Percentiles rank a stretch among this genome's conserved stretches.
phyloP scores from a whole-genome alignment of 2,797 vertebrate genomes.

The Spondyliosoma cantharus region DNA sequence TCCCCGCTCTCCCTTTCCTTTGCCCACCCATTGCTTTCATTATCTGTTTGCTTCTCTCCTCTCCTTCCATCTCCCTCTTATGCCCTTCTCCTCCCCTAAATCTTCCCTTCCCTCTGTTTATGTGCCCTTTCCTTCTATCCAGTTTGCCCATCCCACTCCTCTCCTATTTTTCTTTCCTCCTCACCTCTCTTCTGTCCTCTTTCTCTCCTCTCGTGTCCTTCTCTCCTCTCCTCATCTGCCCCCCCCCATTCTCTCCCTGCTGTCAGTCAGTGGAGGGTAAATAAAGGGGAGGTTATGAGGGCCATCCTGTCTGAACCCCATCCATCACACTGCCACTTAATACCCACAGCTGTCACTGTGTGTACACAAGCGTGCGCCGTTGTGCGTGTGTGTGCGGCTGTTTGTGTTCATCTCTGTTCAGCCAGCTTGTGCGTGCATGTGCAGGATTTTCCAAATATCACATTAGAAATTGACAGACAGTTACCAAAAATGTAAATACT shows the following conservation, averaged over 20 bases:
- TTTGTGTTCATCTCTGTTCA: conserved; percentile 15
- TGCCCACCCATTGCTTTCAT: too few relatives aligned
- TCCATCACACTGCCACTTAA: conserved; percentile 83
- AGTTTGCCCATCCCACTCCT: not conserved
- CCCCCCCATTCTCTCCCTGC: not conserved
- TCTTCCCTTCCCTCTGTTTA: not conserved
- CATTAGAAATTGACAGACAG: conserved; percentile 47
- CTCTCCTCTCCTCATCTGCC: not conserved
- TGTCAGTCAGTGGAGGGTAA: conserved; percentile 80
- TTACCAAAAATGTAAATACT: conserved; percentile 52
- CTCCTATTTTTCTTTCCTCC: not conserved
- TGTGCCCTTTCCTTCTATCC: not conserved
- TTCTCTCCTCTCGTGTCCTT: not conserved
- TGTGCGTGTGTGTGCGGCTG: conserved; percentile 3
- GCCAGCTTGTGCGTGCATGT: not conserved
- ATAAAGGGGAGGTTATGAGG: conserved; percentile 82
- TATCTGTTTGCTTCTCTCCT: too few relatives aligned
- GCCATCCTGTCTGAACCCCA: conserved; percentile 78
- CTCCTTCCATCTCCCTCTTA: too few relatives aligned
- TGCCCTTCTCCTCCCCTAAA: too few relatives aligned
- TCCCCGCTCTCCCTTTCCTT: not conserved
- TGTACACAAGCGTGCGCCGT: conserved; percentile 24
- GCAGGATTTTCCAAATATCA: conserved; percentile 40
- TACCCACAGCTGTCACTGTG: conserved; percentile 81
- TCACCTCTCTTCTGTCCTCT: not conserved